Conservation (phyloP, 1,140 invertebrate genomes). For the Cotesia typhae region DNA sequence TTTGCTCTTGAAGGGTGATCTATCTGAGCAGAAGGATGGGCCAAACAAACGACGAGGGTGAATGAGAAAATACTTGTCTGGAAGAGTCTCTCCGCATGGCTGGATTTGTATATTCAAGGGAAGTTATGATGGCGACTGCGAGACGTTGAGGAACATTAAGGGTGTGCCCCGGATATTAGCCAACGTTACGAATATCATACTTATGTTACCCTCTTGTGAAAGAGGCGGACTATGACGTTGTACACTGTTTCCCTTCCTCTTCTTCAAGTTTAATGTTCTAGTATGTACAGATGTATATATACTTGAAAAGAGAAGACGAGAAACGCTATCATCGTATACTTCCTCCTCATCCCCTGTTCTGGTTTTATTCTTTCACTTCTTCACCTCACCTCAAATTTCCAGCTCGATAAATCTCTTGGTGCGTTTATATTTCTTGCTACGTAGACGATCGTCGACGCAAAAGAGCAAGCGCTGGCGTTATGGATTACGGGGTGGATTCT, state of each 20-base stretch:
- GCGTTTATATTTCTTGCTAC: slow-evolving; percentile 31
- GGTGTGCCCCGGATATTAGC: slow-evolving; percentile 41
- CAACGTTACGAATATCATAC: slow-evolving; percentile 34
- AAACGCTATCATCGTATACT: slow-evolving; percentile 2
- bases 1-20: slow-evolving; percentile 34
- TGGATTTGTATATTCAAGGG: slow-evolving; percentile 51
- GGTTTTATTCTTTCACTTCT: slow-evolving; percentile 7
- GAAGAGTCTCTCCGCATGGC: slow-evolving; percentile 32
- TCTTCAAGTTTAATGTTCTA: slow-evolving; percentile 15
- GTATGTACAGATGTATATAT: slow-evolving; percentile 1
- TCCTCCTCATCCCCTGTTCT: background rate
- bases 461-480: slow-evolving; percentile 23
- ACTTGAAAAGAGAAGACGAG: background rate
- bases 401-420: slow-evolving; percentile 38
- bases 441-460: background rate
- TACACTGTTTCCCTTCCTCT: slow-evolving; percentile 8
- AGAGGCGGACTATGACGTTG: slow-evolving; percentile 33
- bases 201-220: slow-evolving; percentile 31
- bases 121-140: slow-evolving; percentile 43
- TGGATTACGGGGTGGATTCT: slow-evolving; percentile 22
- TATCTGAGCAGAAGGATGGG: slow-evolving; percentile 16
- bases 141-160: slow-evolving; percentile 23
- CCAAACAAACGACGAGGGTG: background rate
- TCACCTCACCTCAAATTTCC: slow-evolving; percentile 27
- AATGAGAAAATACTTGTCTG: background rate